Base-by-base conservation (phyloP, 1,140 invertebrate species). In the Rhopalosiphum maidis region DNA sequence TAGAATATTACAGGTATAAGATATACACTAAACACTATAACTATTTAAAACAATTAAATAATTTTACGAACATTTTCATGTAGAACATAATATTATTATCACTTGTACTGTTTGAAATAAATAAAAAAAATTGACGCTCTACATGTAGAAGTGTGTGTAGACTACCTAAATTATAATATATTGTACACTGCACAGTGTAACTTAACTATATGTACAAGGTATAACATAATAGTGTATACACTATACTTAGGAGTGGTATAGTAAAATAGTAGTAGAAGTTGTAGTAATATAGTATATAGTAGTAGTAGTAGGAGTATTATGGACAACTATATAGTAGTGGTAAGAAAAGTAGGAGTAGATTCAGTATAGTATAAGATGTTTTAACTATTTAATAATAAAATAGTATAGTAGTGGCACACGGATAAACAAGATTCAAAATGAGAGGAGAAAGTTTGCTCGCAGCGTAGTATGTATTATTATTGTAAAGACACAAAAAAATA, bases 381-480 rank as follows among this genome's bases (percentile, higher is more conserved):
- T 21, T 37, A 82, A 35, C n/a, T 37, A 41, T 41, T 43, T 25
- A 41, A 48, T 88, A 88, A 35, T n/a, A 43, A 60, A 22, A 41
- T 48, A 51, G 87, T 54, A 54, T 48, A 48, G 48, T 35, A 22
- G 35, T 41, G 35, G 54, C 23, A 37, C 48, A 35, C 22, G 51
- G 87, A 23, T 90, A 60, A 54, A 60, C 35, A 25, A 90, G 54
- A 90, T 90, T 60, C 9, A 35, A 90, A 90, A 90, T 30, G 88
- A 90, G 87, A 43, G 88, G 88, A 90, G 88, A 90, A 90, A 90
- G 88, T 90, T 90, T 37, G n/a, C 88, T 90, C 23, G 88, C 23
- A 37, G 88, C 88, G 23, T 30, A 55, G 18, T 85, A 30, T 85
- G 22, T 85, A 43, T 43, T 83, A 85, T 85, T 88, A 35, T 88